These are phyloP conservation scores for Apodemia mormo DNA, from an alignment of 2,888 invertebrate species.

Conservation along the genomic window DNA sequence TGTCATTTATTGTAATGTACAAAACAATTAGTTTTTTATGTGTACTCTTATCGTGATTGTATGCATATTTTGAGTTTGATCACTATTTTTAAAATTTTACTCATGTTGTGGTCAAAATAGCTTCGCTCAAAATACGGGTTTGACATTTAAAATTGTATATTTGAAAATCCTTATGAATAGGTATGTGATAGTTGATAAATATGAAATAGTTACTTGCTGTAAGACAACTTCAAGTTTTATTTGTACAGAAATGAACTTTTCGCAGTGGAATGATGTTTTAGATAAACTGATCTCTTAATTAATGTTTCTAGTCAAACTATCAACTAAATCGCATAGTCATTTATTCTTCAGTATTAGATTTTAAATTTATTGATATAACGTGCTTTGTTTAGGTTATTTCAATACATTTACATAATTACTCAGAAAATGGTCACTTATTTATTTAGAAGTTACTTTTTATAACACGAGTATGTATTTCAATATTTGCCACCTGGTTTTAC, in stretches of 20 bases:
- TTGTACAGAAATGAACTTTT: conserved; percentile 35
- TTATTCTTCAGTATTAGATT: conserved; percentile 49
- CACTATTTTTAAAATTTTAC: conserved; percentile 16
- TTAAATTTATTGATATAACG: conserved; percentile 45
- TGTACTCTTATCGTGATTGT: neutral
- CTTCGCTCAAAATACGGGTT: conserved; percentile 15
- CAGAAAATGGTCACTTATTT: neutral
- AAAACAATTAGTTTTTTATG: neutral
- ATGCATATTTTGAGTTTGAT: conserved; percentile 9
- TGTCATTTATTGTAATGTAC: neutral
- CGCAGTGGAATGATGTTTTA: conserved; percentile 33
- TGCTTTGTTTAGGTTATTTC: conserved; percentile 42
- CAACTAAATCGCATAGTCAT: conserved; percentile 50
- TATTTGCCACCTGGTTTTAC: too few species aligned
- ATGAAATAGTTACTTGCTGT: conserved; percentile 21
- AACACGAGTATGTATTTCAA: too few species aligned
- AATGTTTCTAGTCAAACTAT: conserved; percentile 72
- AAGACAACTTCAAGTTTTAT: conserved; percentile 39
- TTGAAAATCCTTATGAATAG: conserved; percentile 16
- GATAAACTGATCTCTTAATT: conserved; percentile 63
- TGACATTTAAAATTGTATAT: neutral
- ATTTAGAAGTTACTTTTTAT: neutral
- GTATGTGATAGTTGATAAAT: neutral
- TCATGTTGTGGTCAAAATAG: neutral
- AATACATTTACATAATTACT: conserved; percentile 33